A percentile compares a stretch with the other conserved stretches of the same genome.
Evolutionary conservation across 1,140 invertebrate genomes (phyloP).

Genomic region (Caenorhabditis elegans): WBcel235 BX284606.5:11194501-11195000

Average conservation of each 20-base stretch:
- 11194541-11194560: constrained; percentile 57
- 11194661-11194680: constrained; percentile 52
- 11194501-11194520: constrained; percentile 51
- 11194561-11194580: constrained; percentile 58
- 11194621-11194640: constrained; percentile 56
- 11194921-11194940: constrained; percentile 54
- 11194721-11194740: constrained; percentile 47
- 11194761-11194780: constrained; percentile 61
- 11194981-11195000: constrained; percentile 17
- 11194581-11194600: constrained; percentile 60
- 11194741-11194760: constrained; percentile 56
- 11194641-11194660: constrained; percentile 56
- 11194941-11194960: constrained; percentile 58
- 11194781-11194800: constrained; percentile 59
- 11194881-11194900: constrained; percentile 58
- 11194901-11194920: constrained; percentile 62
- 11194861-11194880: constrained; percentile 58
- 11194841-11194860: constrained; percentile 59
- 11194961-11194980: constrained; percentile 39
- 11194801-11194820: constrained; percentile 55
- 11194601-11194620: constrained; percentile 65
- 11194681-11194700: constrained; percentile 58
- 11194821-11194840: constrained; percentile 66
- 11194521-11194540: constrained; percentile 46
- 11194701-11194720: constrained; percentile 56